Conservation (phyloP, 2,888 invertebrate genomes). For the Melinaea marsaeus region DNA sequence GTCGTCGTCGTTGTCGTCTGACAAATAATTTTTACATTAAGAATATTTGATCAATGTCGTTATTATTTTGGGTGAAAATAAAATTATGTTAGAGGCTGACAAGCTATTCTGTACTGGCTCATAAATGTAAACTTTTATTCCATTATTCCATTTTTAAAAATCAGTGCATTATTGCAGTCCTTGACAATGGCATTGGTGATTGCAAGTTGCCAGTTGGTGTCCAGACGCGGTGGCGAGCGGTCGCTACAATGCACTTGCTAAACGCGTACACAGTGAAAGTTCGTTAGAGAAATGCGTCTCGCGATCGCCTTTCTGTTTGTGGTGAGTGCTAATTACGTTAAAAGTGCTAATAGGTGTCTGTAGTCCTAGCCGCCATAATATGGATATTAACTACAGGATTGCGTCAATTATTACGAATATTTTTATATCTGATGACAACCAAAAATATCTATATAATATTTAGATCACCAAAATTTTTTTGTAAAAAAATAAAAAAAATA, state of each 20-base stretch:
- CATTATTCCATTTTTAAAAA: conserved; percentile 58
- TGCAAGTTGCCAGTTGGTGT: conserved; percentile 50
- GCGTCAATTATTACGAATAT: conserved; percentile 4
- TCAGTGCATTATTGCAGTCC: conserved; percentile 46
- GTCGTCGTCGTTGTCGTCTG: too few species aligned
- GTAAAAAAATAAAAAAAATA: too few species aligned
- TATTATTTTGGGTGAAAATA: too few species aligned
- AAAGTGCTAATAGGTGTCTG: conserved; percentile 33
- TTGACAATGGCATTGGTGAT: conserved; percentile 56
- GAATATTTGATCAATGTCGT: too few species aligned
- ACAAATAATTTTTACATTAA: too few species aligned
- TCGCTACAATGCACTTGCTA: conserved; percentile 57
- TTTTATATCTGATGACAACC: background rate
- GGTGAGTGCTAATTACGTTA: conserved; percentile 71
- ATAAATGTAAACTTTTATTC: background rate
- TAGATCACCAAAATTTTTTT: background rate
- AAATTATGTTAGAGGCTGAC: too few species aligned
- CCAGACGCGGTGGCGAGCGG: conserved; percentile 54
- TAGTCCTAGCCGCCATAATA: background rate
- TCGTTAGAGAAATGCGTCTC: conserved; percentile 71
- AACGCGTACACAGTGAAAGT: conserved; percentile 69
- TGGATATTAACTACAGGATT: conserved; percentile 18
- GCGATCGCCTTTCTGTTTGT: conserved; percentile 74
- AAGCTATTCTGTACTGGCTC: too few species aligned
- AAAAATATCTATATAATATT: background rate